These are phyloP conservation scores for Nautilus pompilius DNA, from an alignment of 1,140 invertebrate genomes.

Conservation along the genomic window DNA sequence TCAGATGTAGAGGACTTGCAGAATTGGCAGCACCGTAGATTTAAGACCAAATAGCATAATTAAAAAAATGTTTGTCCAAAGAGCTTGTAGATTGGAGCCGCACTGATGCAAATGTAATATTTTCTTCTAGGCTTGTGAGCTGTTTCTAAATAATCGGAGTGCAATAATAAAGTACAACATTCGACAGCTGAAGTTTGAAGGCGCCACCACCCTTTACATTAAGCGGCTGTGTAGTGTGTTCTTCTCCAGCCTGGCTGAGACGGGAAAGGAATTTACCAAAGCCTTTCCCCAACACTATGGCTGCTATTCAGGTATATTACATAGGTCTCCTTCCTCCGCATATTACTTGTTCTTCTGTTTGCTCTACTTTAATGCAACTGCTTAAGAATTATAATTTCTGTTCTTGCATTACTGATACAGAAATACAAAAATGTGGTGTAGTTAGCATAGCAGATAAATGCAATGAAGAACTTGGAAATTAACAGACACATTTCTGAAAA, in stretches of 20 bases:
- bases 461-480: neutral
- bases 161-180: constrained; percentile 78
- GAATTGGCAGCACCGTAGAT: no score
- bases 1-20: no score
- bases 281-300: constrained; percentile 70
- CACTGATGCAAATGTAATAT: constrained; percentile 5
- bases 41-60: neutral
- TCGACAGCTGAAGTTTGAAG: constrained; percentile 83
- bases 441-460: neutral
- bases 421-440: neutral
- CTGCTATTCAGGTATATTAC: constrained; percentile 70
- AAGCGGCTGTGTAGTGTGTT: constrained; percentile 81
- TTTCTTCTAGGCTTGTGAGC: constrained; percentile 68
- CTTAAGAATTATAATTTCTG: no score
- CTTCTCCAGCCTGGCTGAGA: constrained; percentile 83
- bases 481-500: neutral
- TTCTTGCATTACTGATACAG: neutral
- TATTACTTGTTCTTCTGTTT: no score
- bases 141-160: constrained; percentile 82
- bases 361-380: no score
- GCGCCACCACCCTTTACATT: constrained; percentile 80
- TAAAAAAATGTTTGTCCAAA: neutral
- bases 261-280: constrained; percentile 78
- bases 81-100: neutral
- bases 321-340: no score